Evolutionary conservation across 2,113 vertebrate species (phyloP), one percentile per base, ranked within the genome.

Genomic region (human): DNA sequence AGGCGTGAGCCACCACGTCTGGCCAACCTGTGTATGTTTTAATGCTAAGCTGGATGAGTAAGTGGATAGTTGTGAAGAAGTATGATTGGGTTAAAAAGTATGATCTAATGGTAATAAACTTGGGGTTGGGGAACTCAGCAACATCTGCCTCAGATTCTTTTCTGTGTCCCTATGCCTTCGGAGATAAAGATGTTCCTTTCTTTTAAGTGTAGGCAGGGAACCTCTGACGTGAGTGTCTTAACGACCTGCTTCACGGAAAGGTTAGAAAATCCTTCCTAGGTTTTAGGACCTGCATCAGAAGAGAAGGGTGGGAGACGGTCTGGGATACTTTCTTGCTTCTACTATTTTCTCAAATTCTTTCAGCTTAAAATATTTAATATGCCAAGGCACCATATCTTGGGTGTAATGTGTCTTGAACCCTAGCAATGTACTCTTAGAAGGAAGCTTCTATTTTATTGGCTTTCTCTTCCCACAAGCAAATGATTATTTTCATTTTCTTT

Each of bases 371-470:
- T 55, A 80, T 5, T 87, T 48, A 45, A 1, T 16, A 66, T 13
- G n/a, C 9, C 35, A 50, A 45, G 27, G 23, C 57, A 40, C 20
- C 7, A 0, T 57, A 38, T 68, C 55, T 66, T 40, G 22, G 3
- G 14, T 64, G 8, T 40, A 13, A 40, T 6, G 2, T 6, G 40
- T 35, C 7, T 8, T 35, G 20, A 78, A 40, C 11, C 38, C 25
- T 64, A 22, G 27, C 10, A 32, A n/a, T 27, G 98, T 98, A 98
- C 97, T 97, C 96, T 84, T 79, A 97, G 95, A 98, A 97, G 95
- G 79, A 97, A 97, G 96, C 90, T 80, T 76, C 76, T 94, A 2
- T 75, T 98, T 97, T 76, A 84, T 97, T 98, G 94, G 91, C 93
- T 96, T 93, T 50, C 43, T 94, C 92, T 98, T 64, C 72, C 48